Conservation (phyloP, 2,113 vertebrate genomes). For the Oncorhynchus kisutch region DNA sequence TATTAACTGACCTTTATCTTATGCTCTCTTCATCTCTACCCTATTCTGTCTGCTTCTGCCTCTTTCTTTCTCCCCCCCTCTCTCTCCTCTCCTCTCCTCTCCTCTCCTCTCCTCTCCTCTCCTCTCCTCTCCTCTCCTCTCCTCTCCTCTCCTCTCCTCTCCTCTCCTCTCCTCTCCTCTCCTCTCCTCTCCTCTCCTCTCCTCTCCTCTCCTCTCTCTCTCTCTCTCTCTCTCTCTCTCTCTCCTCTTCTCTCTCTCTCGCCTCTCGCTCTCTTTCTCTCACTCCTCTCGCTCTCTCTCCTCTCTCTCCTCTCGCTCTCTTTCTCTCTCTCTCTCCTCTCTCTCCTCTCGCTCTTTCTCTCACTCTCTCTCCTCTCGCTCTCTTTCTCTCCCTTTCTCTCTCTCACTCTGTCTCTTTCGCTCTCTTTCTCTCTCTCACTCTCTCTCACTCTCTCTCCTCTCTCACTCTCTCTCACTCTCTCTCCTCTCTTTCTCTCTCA, state of each 20-base stretch:
- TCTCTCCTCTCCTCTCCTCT: too few relatives aligned
- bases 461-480: neutral
- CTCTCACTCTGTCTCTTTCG: too few relatives aligned
- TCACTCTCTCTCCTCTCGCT: too few relatives aligned
- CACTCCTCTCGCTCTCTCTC: neutral
- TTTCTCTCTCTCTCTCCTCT: neutral
- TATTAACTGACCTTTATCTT: conserved; percentile 1
- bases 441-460: neutral
- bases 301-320: neutral
- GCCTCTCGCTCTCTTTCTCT: neutral
- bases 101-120: neutral
- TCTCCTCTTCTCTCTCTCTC: too few relatives aligned
- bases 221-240: neutral
- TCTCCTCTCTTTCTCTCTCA: neutral
- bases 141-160: neutral
- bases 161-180: neutral
- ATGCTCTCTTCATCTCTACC: neutral
- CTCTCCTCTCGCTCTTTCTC: neutral
- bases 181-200: too few relatives aligned
- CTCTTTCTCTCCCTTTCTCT: neutral
- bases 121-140: neutral
- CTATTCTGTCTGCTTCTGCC: conserved; percentile 4
- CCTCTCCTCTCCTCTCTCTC: neutral
- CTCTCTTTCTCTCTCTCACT: too few relatives aligned
- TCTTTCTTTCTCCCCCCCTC: neutral